phyloP scores from a whole-genome alignment of 1,140 invertebrate genomes.

The Heliconius congener region DNA sequence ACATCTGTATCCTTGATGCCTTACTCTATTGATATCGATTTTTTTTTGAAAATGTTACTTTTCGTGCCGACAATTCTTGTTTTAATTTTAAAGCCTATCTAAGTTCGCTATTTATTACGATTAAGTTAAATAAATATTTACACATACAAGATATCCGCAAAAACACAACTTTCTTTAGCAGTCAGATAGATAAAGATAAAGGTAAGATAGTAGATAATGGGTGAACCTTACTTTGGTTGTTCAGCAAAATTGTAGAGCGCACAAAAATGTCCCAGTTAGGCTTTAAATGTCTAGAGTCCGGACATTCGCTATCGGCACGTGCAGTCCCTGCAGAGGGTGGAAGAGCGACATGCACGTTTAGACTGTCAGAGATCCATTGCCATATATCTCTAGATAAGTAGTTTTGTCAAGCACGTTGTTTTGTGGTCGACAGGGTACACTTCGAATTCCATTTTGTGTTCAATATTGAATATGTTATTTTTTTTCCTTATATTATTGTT shows the following conservation, averaged over 20 bases:
- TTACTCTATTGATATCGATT: too few species aligned
- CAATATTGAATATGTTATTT: neutral
- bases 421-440: neutral
- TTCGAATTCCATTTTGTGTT: neutral
- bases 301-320: neutral
- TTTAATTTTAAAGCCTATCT: too few species aligned
- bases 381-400: neutral
- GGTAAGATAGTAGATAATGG: too few species aligned
- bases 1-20: too few species aligned
- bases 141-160: too few species aligned
- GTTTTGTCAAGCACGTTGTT: neutral
- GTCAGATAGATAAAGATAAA: too few species aligned
- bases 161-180: too few species aligned
- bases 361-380: conserved; percentile 1
- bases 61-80: too few species aligned
- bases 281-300: neutral
- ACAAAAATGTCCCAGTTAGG: neutral
- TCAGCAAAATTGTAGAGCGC: neutral
- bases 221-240: neutral
- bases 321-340: conserved; percentile 11
- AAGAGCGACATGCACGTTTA: conserved; percentile 10
- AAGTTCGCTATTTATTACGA: too few species aligned
- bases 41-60: too few species aligned
- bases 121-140: too few species aligned
- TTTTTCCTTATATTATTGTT: neutral